Base-by-base conservation (phyloP, 2,888 invertebrate genomes). In the Drosophila nigritarsus region DNA sequence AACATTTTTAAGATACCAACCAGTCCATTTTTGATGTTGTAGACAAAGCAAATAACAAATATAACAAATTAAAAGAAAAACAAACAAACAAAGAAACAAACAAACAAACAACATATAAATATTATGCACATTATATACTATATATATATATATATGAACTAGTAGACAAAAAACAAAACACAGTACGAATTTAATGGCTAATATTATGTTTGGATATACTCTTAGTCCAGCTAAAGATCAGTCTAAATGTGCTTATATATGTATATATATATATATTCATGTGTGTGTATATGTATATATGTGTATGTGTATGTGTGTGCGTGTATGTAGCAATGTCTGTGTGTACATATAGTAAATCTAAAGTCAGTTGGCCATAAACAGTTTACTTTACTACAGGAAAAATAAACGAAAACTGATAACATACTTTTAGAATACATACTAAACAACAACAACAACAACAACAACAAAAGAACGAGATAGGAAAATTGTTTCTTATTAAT, bases 11-110 rank as follows among this genome's bases (percentile, higher is more conserved):
- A 56, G 36, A 54, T 67, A 55, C 55, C 55, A 55, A 79, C 64
- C 81, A 89, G 84, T 85, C 85, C 85, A 85, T 85, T 85, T 83
- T 85, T 80, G 80, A 85, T 85, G 85, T 85, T 80, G 87, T 85
- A 89, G 75, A 30, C 20, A 61, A 50, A 27, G 8, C 49, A 65
- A 55, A 67, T 7, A 20, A 45, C 3, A 42, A 20, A 13, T 1
- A 67, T 1, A 20, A 42, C 2, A 45, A 20, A 13, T 1, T 38
- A 38, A 38, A 38, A 38, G 38, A 38, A 36, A 36, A 38, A 38
- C 32, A 38, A 18, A 38, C 18, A 36, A 36, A 36, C 2, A 68
- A 63, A 60, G 11, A 60, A 73, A 34, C 15, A 51, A 36, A 36
- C 2, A 68, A 63, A 60, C 15, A 60, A 73, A 34, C 15, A 51